These are phyloP conservation scores for Macaria liturata DNA, from an alignment of 2,888 invertebrate species.

Conservation along the genomic window DNA sequence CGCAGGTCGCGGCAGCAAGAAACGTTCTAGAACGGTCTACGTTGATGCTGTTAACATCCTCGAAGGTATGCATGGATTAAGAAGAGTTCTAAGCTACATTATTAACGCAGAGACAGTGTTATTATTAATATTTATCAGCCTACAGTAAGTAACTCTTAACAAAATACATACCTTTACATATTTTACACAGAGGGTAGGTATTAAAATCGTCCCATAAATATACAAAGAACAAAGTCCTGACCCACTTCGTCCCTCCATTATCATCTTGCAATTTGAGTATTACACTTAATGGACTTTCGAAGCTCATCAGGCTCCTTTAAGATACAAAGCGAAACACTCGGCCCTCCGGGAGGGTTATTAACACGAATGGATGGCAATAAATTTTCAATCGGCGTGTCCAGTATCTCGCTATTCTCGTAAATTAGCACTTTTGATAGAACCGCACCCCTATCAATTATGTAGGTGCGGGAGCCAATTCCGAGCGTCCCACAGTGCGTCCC, in stretches of 20 bases:
- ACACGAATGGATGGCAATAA: slow-evolving; percentile 58
- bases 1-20: slow-evolving; percentile 98
- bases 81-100: neutral
- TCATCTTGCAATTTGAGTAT: slow-evolving; percentile 6
- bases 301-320: slow-evolving; percentile 22
- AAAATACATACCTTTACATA: too few species aligned
- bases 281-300: slow-evolving; percentile 13
- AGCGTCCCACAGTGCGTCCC: slow-evolving; percentile 43
- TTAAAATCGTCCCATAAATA: too few species aligned
- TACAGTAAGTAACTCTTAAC: too few species aligned
- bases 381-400: slow-evolving; percentile 57
- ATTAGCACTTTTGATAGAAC: slow-evolving; percentile 57
- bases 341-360: slow-evolving; percentile 48
- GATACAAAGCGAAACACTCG: slow-evolving; percentile 36
- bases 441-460: slow-evolving; percentile 62
- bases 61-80: slow-evolving; percentile 86
- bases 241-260: slow-evolving; percentile 2
- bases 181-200: too few species aligned
- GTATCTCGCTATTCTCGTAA: slow-evolving; percentile 50
- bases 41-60: slow-evolving; percentile 97
- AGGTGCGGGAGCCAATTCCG: slow-evolving; percentile 55
- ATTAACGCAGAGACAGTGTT: neutral
- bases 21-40: slow-evolving; percentile 98
- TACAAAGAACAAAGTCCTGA: too few species aligned
- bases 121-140: too few species aligned